Evolutionary conservation across 2,888 invertebrate genomes (phyloP), one percentile per base, ranked within the genome.

Genomic region (Ochropleura leucogaster): DNA sequence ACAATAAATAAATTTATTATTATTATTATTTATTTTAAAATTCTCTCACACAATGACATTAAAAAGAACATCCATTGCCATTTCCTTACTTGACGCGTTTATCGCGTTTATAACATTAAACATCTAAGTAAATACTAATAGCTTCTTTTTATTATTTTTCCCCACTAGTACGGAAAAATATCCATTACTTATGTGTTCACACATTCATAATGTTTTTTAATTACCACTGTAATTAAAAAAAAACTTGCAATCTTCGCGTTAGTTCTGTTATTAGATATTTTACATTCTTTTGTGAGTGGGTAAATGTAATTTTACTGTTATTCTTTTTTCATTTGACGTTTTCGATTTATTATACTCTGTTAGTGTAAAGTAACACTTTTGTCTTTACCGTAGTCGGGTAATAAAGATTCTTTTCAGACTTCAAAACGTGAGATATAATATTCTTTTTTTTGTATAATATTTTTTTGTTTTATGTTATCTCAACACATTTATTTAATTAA

Each of bases 181-280:
- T 69, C 53, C 74, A 63, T 69, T 67, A 69, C 57, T 66, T 30
- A 49, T n/a, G 14, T 20, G 47, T 69, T 64, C 30, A 63, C 80
- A 53, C 65, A 79, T 71, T 83, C 62, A 47, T 64, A 40, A 42
- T 46, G n/a, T 51, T 73, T 44, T 59, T 40, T 64, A 65, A 71
- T 79, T 65, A 68, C 44, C 63, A 6, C 14, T 53, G 10, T 14
- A 18, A 44, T 46, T 46, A 42, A 46, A 49, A 40, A 47, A 12
- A 47, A 57, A 20, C 12, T 60, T 20, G 53, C 60, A 18, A 10
- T 60, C 8, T 55, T 67, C 57, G 3, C 49, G 42, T 47, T 47
- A 10, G 46, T 30, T 53, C 30, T 63, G 42, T 42, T 60, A 40
- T 9, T 44, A 66, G 20, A 62, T 63, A 66, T 40, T 51, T 10